Evolutionary conservation across 2,113 vertebrate species (phyloP).

Genomic region (Phaethon lepturus): DNA sequence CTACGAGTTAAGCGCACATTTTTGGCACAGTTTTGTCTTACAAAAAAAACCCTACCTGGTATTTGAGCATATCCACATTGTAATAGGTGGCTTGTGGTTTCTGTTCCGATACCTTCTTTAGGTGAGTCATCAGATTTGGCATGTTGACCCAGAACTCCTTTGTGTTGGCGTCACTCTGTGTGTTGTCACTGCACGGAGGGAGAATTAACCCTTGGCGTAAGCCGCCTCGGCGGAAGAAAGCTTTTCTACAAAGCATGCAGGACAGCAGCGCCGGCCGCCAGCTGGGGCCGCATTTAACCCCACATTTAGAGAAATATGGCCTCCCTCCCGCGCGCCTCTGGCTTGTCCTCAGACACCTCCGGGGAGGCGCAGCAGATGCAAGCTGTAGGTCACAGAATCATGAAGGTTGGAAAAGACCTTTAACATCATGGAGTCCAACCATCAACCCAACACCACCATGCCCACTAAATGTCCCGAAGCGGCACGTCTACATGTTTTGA

Average conservation of each 20-base stretch:
- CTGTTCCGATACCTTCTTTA: slow-evolving; percentile 97
- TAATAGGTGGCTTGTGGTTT: slow-evolving; percentile 98
- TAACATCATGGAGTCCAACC: no score
- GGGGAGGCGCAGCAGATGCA: background rate
- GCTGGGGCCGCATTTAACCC: background rate
- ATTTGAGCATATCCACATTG: slow-evolving; percentile 99
- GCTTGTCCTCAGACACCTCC: background rate
- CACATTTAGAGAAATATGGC: accelerated
- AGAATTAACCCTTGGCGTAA: background rate
- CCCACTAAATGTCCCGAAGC: no score
- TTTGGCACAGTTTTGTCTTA: background rate
- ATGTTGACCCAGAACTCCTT: slow-evolving; percentile 99
- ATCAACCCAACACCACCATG: no score
- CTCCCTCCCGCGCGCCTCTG: accelerated
- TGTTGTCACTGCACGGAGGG: slow-evolving; percentile 81
- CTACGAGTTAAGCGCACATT: background rate
- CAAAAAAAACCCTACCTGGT: slow-evolving; percentile 83
- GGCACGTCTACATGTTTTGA: no score
- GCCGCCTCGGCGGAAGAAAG: background rate
- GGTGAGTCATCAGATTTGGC: slow-evolving; percentile 94
- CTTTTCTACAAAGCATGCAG: background rate
- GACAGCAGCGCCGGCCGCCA: background rate
- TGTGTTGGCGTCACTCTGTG: slow-evolving; percentile 77
- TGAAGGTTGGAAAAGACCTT: no score
- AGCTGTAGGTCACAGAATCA: background rate